A percentile compares a stretch with the other conserved stretches of the same genome.
Evolutionary conservation across 2,888 invertebrate genomes (phyloP).

Genomic region (Auanema freiburgensis): DNA sequence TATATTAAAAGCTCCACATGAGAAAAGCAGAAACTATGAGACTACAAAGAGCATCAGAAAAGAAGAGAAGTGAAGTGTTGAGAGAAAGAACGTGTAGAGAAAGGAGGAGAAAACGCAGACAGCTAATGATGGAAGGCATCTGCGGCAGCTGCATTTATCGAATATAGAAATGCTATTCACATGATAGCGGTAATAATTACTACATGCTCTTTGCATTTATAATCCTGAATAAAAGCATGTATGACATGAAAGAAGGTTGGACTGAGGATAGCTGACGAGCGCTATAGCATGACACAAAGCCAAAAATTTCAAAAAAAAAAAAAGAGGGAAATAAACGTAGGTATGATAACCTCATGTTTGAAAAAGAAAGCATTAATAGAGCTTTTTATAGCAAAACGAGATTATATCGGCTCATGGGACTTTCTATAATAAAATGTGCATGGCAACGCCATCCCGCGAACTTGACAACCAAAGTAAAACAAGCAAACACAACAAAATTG

Average conservation of each 20-base stretch:
- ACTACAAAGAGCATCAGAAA: too few species aligned
- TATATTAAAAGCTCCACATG: neutral
- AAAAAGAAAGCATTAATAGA: slow-evolving; percentile 1
- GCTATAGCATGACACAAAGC: neutral
- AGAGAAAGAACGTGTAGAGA: neutral
- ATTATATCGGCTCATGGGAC: too few species aligned
- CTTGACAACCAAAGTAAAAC: neutral
- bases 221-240: too few species aligned
- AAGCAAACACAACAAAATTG: slow-evolving; percentile 7
- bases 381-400: too few species aligned
- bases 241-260: too few species aligned
- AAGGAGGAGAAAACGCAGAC: slow-evolving; percentile 1
- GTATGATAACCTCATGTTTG: neutral
- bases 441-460: neutral
- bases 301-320: neutral
- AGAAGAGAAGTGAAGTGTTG: neutral
- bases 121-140: slow-evolving; percentile 7
- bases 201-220: too few species aligned
- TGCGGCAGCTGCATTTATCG: too few species aligned
- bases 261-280: too few species aligned
- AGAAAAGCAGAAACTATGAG: neutral
- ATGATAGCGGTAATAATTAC: too few species aligned
- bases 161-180: too few species aligned
- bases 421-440: too few species aligned
- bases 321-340: neutral